A percentile compares a stretch with the other conserved stretches of the same genome.
These are phyloP conservation scores for Marmota flaviventris DNA, from an alignment of 2,113 vertebrate species.

Conservation along the genomic window DNA sequence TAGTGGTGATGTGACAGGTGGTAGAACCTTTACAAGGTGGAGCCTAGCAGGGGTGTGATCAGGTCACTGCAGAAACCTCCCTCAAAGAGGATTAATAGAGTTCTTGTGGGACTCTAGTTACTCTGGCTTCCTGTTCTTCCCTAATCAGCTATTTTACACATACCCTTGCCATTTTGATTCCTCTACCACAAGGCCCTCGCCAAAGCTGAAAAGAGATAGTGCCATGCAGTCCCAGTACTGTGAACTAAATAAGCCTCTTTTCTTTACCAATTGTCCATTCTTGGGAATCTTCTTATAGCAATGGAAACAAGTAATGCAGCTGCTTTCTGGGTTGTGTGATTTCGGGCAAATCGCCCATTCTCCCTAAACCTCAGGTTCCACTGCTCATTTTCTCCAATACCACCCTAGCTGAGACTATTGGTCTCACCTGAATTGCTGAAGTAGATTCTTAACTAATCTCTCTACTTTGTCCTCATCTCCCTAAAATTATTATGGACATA, in stretches of 20 bases:
- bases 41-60: not conserved
- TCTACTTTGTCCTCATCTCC: not conserved
- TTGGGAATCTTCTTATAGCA: not conserved
- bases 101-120: not conserved
- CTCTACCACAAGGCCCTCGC: not conserved
- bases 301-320: not conserved
- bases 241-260: not conserved
- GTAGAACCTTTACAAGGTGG: too few relatives aligned
- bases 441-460: not conserved
- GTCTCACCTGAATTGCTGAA: not conserved
- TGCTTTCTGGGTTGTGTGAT: not conserved
- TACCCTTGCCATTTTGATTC: not conserved
- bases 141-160: not conserved
- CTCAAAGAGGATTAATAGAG: not conserved
- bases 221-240: not conserved
- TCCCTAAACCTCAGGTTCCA: not conserved
- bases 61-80: not conserved
- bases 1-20: not conserved
- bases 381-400: not conserved
- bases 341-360: not conserved
- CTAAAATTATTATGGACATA: not conserved
- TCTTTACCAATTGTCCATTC: not conserved
- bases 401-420: not conserved
- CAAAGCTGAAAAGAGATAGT: not conserved
- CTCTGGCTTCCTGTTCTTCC: not conserved